Conservation (phyloP, 2,888 invertebrate species). For the Epirrhoe alternata region DNA sequence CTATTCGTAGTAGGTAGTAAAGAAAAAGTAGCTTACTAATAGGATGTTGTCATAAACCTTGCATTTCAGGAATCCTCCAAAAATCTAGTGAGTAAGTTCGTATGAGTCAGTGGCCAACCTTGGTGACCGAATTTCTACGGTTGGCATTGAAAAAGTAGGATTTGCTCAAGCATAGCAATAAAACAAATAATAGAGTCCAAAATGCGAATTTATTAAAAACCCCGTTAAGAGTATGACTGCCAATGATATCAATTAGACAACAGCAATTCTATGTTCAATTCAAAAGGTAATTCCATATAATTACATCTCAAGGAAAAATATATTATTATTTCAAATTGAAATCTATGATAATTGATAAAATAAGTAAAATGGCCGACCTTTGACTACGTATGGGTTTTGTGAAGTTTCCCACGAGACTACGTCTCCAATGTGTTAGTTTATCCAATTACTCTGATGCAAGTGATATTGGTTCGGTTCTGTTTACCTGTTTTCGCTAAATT, state of each 20-base stretch:
- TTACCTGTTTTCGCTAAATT: constrained; percentile 38
- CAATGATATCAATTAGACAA: background rate
- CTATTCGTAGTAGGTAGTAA: too few species aligned
- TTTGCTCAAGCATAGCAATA: too few species aligned
- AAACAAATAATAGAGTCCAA: too few species aligned
- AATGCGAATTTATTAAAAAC: too few species aligned
- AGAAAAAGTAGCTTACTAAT: too few species aligned
- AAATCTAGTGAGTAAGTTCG: too few species aligned
- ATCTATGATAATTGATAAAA: constrained; percentile 17
- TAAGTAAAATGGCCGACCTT: constrained; percentile 32
- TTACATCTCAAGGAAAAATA: constrained; percentile 12
- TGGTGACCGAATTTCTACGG: too few species aligned
- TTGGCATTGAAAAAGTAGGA: too few species aligned
- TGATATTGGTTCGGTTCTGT: constrained; percentile 45
- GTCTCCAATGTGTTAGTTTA: constrained; percentile 49
- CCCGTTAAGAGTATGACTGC: too few species aligned
- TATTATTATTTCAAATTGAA: constrained; percentile 7
- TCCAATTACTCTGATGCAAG: constrained; percentile 64
- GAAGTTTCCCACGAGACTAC: constrained; percentile 69
- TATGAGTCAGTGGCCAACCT: too few species aligned
- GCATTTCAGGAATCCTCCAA: too few species aligned
- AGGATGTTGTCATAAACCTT: too few species aligned
- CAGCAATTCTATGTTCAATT: background rate
- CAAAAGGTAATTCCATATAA: constrained; percentile 9
- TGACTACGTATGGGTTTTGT: constrained; percentile 58